Evolutionary conservation across 1,140 invertebrate genomes (phyloP).

Genomic region (Bombus waltoni): DNA sequence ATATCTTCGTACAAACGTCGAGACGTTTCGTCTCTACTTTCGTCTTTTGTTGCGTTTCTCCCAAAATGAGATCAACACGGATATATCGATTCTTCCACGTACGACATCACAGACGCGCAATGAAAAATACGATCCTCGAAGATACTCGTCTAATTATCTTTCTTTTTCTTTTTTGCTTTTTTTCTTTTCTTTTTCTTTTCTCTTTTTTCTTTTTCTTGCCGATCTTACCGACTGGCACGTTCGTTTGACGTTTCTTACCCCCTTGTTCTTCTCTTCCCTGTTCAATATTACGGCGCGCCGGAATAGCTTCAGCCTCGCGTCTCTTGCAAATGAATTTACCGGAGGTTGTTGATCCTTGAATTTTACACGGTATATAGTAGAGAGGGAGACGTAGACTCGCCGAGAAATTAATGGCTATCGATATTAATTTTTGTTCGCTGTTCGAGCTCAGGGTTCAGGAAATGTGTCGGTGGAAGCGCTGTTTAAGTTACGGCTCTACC

Average conservation of each 20-base stretch:
- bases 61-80: too few relatives aligned
- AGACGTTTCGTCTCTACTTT: too few relatives aligned
- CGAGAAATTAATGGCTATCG: constrained; percentile 25
- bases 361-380: background rate
- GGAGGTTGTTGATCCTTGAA: background rate
- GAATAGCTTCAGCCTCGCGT: background rate
- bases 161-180: background rate
- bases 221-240: background rate
- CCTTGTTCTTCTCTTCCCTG: too few relatives aligned
- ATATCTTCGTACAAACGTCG: too few relatives aligned
- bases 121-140: too few relatives aligned
- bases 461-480: background rate
- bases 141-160: background rate
- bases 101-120: too few relatives aligned
- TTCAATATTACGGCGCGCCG: too few relatives aligned
- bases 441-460: background rate
- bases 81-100: too few relatives aligned
- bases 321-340: background rate
- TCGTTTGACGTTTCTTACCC: too few relatives aligned
- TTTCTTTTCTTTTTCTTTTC: background rate
- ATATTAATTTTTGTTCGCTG: constrained; percentile 19
- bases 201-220: background rate
- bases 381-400: background rate
- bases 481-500: constrained; percentile 4
- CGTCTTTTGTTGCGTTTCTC: too few relatives aligned